Evolutionary conservation across 1,140 invertebrate species (phyloP).

Genomic region (Chymomyza costata): DNA sequence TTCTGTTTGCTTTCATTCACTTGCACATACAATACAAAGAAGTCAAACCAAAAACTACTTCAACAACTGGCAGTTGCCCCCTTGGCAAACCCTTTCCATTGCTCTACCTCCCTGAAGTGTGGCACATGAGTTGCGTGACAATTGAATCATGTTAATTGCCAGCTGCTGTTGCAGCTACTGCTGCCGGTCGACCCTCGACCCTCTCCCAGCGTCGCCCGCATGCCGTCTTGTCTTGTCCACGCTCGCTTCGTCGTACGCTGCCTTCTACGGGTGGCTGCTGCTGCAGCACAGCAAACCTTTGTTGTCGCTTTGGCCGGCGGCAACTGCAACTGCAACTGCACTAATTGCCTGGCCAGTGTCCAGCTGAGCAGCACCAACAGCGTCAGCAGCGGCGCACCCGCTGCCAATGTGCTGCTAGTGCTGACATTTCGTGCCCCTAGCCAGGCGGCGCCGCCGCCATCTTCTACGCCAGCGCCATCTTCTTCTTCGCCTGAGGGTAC

Average conservation of each 20-base stretch:
- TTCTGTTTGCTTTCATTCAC: constrained; percentile 9
- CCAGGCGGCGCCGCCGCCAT: constrained; percentile 59
- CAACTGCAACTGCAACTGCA: constrained; percentile 33
- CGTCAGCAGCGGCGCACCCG: constrained; percentile 25
- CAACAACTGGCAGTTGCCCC: constrained; percentile 5
- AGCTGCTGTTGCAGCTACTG: constrained; percentile 21
- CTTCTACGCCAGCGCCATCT: constrained; percentile 48
- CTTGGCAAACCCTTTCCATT: constrained; percentile 12
- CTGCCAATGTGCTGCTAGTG: constrained; percentile 21
- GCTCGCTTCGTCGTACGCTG: constrained; percentile 24
- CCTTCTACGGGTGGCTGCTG: constrained; percentile 15
- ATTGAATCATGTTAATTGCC: constrained; percentile 73
- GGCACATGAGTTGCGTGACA: constrained; percentile 64
- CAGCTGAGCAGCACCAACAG: constrained; percentile 56
- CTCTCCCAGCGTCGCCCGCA: constrained; percentile 28
- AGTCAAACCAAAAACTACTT: background rate
- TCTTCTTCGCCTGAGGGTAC: constrained; percentile 70
- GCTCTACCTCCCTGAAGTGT: constrained; percentile 49
- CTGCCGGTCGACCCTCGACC: constrained; percentile 4
- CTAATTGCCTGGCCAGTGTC: constrained; percentile 59
- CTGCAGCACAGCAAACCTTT: too few relatives aligned
- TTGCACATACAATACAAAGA: constrained; percentile 11
- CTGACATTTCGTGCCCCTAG: constrained; percentile 39
- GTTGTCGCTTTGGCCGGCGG: constrained; percentile 16
- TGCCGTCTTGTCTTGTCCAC: constrained; percentile 26